Evolutionary conservation across 2,797 vertebrate species (phyloP).

Genomic region (Jordanella pulchra): DNA sequence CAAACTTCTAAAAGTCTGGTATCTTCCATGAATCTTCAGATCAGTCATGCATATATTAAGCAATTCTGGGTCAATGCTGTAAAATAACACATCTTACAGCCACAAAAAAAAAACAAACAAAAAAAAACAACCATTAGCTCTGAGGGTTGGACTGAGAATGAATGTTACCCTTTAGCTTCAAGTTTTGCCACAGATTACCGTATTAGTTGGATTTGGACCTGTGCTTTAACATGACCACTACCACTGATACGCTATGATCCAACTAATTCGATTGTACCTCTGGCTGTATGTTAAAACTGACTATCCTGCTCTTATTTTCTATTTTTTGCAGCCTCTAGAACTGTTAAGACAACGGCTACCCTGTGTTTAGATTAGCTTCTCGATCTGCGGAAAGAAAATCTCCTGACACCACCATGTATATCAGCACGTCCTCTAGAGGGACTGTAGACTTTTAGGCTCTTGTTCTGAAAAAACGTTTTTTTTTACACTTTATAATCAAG

Average conservation of each 20-base stretch:
- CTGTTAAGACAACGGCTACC: not conserved
- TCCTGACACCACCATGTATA: not conserved
- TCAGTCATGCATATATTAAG: too few species aligned
- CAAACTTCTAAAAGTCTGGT: not conserved
- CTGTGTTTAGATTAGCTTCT: not conserved
- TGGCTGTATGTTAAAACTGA: not conserved
- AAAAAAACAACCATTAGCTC: not conserved
- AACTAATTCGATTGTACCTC: not conserved
- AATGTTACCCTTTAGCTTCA: too few species aligned
- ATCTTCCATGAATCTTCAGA: too few species aligned
- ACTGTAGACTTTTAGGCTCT: not conserved
- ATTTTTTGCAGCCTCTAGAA: not conserved
- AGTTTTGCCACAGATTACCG: not conserved
- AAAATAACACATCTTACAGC: not conserved
- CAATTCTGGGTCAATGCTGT: not conserved
- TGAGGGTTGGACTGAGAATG: not conserved
- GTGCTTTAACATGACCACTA: not conserved
- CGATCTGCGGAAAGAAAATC: not conserved
- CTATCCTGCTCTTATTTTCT: not conserved
- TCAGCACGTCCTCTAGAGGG: not conserved
- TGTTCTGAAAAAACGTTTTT: not conserved
- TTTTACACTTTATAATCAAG: not conserved
- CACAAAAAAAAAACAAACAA: too few species aligned
- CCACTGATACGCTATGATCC: not conserved
- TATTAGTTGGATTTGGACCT: not conserved